These are phyloP conservation scores for Agrochola litura DNA, from an alignment of 2,888 invertebrate genomes.

Conservation along the genomic window DNA sequence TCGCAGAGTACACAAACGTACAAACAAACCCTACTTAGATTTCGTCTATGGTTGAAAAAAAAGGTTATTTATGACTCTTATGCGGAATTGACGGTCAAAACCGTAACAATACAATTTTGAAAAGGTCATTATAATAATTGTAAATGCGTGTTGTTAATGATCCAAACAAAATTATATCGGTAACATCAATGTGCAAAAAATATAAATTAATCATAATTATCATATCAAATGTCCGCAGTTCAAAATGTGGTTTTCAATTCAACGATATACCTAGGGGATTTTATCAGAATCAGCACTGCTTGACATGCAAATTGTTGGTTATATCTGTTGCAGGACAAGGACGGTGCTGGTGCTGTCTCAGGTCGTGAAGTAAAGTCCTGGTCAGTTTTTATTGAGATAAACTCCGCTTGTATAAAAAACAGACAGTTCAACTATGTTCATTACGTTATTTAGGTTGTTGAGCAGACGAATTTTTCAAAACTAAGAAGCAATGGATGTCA, in stretches of 20 bases:
- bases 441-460: too few relatives aligned
- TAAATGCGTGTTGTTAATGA: conserved; percentile 40
- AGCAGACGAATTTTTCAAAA: too few relatives aligned
- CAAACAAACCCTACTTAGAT: conserved; percentile 37
- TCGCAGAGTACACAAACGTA: conserved; percentile 48
- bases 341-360: neutral
- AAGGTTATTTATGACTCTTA: conserved; percentile 51
- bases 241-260: neutral
- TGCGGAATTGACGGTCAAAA: conserved; percentile 52
- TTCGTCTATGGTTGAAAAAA: conserved; percentile 47
- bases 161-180: conserved; percentile 1
- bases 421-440: too few relatives aligned
- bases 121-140: conserved; percentile 32
- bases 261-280: neutral
- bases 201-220: conserved; percentile 16
- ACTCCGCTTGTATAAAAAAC: too few relatives aligned
- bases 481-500: too few relatives aligned
- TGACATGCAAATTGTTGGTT: neutral
- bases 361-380: neutral
- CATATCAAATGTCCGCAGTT: neutral
- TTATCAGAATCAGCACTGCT: neutral
- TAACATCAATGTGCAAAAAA: conserved; percentile 8
- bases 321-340: neutral
- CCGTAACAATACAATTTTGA: conserved; percentile 38
- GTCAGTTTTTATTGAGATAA: neutral